Evolutionary conservation across 2,797 vertebrate species (phyloP), one percentile per base, ranked within the genome.

Genomic region (Gadopsis bispinosus): DNA sequence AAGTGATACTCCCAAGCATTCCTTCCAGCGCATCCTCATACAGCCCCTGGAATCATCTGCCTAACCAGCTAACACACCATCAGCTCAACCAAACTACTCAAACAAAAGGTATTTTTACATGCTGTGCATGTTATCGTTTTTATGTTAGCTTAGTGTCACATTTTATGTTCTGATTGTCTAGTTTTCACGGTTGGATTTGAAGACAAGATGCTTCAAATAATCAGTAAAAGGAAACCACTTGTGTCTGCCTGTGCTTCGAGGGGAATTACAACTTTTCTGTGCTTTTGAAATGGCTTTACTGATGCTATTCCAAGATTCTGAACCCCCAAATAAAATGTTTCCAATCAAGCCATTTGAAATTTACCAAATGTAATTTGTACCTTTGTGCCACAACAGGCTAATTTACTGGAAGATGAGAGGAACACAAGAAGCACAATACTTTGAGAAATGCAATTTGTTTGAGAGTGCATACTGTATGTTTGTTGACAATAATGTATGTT

Each of bases 41-140:
- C 59, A 55, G 62, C 31, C 4, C n/a, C 16, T 33, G 41, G 31
- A 62, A 69, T 60, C 64, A 48, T 62, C 45, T 80, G 35, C n/a
- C 35, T 37, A 20, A 75, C n/a, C 37, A 64, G 51, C n/a, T 50
- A 47, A 62, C 35, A 66, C 11, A 66, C 41, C 37, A 74, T 31
- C 62, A 58, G 12, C 53, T 56, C n/a, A 0, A 48, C 39, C 19
- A 48, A 17, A 39, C 16, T 60, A 37, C 56, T 39, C 20, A 47
- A 66, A 61, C 7, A 17, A 59, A 50, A n/a, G 26, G 26, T 26
- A 26, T 26, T 26, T 26, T 26, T 26, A 26, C 26, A 26, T 26
- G 26, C 26, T 26, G 26, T 26, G 26, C 26, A 26, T 26, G 26
- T 26, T 26, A 26, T 26, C 26, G 26, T 26, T 26, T 26, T 26